These are phyloP conservation scores for Zingel zingel DNA, from an alignment of 2,113 vertebrate genomes.

Conservation along the genomic window DNA sequence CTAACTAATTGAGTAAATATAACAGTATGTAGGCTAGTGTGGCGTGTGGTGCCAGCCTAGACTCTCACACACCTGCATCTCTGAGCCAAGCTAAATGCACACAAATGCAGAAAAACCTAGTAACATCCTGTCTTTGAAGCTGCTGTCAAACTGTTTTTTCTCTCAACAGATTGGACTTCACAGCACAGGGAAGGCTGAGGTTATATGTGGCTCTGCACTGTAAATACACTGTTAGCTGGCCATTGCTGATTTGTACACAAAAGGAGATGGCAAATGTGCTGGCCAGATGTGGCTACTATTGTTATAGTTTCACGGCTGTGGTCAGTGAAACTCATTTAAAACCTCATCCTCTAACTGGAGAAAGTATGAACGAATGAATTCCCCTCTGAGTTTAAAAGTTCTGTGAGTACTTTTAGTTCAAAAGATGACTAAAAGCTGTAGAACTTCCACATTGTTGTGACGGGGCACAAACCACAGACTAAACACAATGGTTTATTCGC, in stretches of 20 bases:
- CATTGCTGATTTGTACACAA: constrained; percentile 60
- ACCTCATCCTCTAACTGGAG: constrained; percentile 40
- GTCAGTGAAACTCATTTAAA: constrained; percentile 48
- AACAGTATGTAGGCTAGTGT: not conserved
- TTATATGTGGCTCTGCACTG: constrained; percentile 51
- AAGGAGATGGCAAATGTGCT: constrained; percentile 70
- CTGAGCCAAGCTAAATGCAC: constrained; percentile 19
- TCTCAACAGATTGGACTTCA: constrained; percentile 23
- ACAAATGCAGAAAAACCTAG: constrained; percentile 18
- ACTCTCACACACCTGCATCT: not conserved
- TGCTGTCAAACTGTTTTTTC: constrained; percentile 22
- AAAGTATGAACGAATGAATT: constrained; percentile 63
- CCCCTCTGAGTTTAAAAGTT: constrained; percentile 38
- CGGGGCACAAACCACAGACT: constrained; percentile 16
- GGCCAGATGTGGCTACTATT: constrained; percentile 79
- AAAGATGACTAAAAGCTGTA: constrained; percentile 39
- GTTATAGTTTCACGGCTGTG: constrained; percentile 59
- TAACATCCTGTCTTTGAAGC: constrained; percentile 31
- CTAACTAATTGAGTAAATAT: not conserved
- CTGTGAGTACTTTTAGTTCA: not conserved
- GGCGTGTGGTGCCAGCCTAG: constrained; percentile 15
- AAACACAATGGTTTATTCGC: constrained; percentile 32
- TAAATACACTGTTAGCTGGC: constrained; percentile 59
- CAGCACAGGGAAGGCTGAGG: constrained; percentile 37
- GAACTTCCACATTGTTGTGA: not conserved